These are phyloP conservation scores for Hyalella azteca DNA, from an alignment of 2,888 invertebrate species.

Conservation along the genomic window DNA sequence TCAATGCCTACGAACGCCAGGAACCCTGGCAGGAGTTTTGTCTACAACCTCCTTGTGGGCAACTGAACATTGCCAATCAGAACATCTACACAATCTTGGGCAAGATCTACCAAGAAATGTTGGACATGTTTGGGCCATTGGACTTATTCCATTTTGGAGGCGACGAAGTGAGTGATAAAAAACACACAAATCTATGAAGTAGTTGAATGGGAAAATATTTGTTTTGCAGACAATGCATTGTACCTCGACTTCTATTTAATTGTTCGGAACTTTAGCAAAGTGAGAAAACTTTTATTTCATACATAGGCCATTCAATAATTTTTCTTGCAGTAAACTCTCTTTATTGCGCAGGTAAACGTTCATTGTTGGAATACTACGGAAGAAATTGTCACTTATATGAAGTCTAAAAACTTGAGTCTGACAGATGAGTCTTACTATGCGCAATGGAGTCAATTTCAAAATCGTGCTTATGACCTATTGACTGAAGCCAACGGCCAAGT, in stretches of 20 bases:
- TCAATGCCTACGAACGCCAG: too few relatives aligned
- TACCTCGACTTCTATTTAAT: too few relatives aligned
- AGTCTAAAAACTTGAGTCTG: constrained; percentile 23
- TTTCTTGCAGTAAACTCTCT: background rate
- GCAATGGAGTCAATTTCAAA: constrained; percentile 51
- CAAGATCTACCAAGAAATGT: constrained; percentile 77
- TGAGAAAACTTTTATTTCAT: too few relatives aligned
- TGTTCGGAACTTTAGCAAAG: too few relatives aligned
- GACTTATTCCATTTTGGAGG: constrained; percentile 90
- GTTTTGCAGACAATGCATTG: too few relatives aligned
- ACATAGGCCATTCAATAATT: constrained; percentile 69
- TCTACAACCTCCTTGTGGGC: constrained; percentile 86
- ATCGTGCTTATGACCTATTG: constrained; percentile 35
- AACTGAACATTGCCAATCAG: constrained; percentile 74
- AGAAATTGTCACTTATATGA: constrained; percentile 48
- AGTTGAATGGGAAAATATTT: too few relatives aligned
- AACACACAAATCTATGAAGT: constrained; percentile 81
- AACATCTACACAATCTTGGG: constrained; percentile 66
- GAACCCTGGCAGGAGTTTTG: constrained; percentile 76
- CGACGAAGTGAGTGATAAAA: constrained; percentile 76
- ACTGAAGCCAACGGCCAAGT: constrained; percentile 35
- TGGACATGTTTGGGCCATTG: constrained; percentile 71
- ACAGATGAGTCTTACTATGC: constrained; percentile 47
- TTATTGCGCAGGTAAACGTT: constrained; percentile 47
- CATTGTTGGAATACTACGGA: constrained; percentile 58